These are phyloP conservation scores for Heliopora coerulea DNA, from an alignment of 92 coral and sea anemone genomes.

Conservation along the genomic window DNA sequence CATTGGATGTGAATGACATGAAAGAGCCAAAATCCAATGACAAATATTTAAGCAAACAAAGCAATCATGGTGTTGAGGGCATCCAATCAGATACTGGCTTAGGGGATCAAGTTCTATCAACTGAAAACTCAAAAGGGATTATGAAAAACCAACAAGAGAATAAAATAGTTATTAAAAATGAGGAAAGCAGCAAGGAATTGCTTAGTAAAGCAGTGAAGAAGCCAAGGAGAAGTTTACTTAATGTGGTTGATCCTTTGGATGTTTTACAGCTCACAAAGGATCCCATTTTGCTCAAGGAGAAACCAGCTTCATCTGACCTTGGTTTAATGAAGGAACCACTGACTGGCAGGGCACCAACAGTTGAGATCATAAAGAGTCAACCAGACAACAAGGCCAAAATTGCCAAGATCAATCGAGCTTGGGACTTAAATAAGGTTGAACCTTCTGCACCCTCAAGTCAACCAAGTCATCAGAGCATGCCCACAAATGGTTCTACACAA, in stretches of 20 bases:
- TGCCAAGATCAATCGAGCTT: constrained; percentile 23
- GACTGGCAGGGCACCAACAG: constrained; percentile 11
- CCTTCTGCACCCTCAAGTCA: background rate
- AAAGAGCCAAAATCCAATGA: constrained; percentile 20
- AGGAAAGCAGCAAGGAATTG: constrained; percentile 1
- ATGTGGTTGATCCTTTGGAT: constrained; percentile 31
- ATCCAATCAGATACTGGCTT: constrained; percentile 27
- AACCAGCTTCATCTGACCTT: constrained; percentile 6
- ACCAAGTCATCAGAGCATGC: constrained; percentile 12
- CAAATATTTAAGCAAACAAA: constrained; percentile 31
- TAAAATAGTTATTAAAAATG: constrained; percentile 17
- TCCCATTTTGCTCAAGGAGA: constrained; percentile 18
- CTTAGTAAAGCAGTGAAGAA: background rate
- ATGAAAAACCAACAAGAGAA: constrained; percentile 25
- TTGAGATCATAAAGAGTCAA: constrained; percentile 19
- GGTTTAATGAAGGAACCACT: constrained; percentile 21
- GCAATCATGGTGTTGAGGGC: constrained; percentile 16
- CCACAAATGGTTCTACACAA: background rate
- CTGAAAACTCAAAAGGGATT: constrained; percentile 23
- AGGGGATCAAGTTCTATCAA: constrained; percentile 18
- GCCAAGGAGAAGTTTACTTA: constrained; percentile 8
- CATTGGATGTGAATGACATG: constrained; percentile 20
- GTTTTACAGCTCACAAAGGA: constrained; percentile 17
- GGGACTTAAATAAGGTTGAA: constrained; percentile 10
- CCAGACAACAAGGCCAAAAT: constrained; percentile 29